These are phyloP conservation scores for Microcebus griseorufus DNA, from an alignment of 2,113 vertebrate genomes.

Conservation along the genomic window DNA sequence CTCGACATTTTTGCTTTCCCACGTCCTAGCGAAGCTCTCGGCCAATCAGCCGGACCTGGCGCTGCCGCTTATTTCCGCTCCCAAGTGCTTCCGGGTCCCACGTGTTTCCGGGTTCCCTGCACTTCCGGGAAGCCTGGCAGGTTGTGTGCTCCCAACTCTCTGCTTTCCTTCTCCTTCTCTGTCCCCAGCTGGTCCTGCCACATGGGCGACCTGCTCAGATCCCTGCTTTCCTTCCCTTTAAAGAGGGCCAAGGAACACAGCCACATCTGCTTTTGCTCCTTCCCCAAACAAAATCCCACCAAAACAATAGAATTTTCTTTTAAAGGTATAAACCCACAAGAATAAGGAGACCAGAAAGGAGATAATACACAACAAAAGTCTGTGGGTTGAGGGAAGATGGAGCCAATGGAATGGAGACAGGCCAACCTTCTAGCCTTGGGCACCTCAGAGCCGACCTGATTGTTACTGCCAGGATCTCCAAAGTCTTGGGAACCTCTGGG, in stretches of 20 bases:
- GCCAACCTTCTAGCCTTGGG: not conserved
- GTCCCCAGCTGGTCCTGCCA: not conserved
- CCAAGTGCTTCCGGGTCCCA: not conserved
- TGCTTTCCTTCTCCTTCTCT: not conserved
- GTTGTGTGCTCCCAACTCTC: fast-evolving
- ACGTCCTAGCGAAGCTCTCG: not conserved
- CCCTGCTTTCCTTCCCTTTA: not conserved
- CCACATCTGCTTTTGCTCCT: not conserved
- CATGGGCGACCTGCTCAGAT: not conserved
- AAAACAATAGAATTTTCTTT: not conserved
- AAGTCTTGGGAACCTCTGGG: not conserved
- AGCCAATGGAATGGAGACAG: not conserved
- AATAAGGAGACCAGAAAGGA: not conserved
- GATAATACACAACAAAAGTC: not conserved
- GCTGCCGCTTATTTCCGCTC: not conserved
- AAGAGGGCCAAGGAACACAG: not conserved
- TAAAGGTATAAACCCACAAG: not conserved
- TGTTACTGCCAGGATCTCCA: not conserved
- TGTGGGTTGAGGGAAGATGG: not conserved
- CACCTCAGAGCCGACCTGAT: not conserved
- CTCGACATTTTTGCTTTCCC: not conserved
- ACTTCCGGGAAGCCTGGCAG: not conserved
- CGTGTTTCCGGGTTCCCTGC: too few species aligned
- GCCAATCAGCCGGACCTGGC: not conserved
- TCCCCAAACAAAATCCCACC: not conserved